Evolutionary conservation across 2,797 vertebrate species (phyloP), one percentile per base, ranked within the genome.

Genomic region (Clarias platycephalus): DNA sequence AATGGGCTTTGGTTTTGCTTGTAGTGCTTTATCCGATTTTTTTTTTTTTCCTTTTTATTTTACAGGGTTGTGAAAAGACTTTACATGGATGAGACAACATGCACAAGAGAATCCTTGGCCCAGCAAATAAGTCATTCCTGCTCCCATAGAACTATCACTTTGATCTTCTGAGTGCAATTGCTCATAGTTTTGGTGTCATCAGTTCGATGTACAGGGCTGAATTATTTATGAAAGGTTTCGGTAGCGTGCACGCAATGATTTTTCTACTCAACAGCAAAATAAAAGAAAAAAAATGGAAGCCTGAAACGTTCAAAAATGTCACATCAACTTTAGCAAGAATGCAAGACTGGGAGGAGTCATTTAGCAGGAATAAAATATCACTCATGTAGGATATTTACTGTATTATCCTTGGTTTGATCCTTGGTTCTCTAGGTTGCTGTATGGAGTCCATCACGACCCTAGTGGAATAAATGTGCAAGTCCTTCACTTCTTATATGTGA

Each of bases 151-250:
- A 93, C 92, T 91, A 91, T 90, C 91, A 93, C 94, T 94, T 95
- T 95, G 93, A 95, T 95, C 95, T 93, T 92, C 92, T 91, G 91
- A 94, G 92, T 92, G 91, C 93, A 93, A 95, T 93, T 91, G 92
- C 92, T 94, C 93, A 95, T 94, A 94, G 93, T 94, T 95, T 95
- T 94, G 93, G 94, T 94, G 94, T 94, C 93, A 95, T 94, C 94
- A 93, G 93, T 94, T 95, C 93, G 94, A 94, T 93, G 93, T 93
- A 92, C 93, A 92, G 91, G 82, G 89, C 90, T 95, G 93, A 96
- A 96, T 95, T 95, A 96, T 95, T 95, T 95, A 95, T 95, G 92
- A 94, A 95, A 94, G 94, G 93, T 93, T 94, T 95, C 93, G 92
- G 94, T 92, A 92, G 93, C 93, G 91, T 91, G 92, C 92, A 92